Base-by-base conservation (phyloP, 2,113 vertebrate species). In the Fregata magnificens region DNA sequence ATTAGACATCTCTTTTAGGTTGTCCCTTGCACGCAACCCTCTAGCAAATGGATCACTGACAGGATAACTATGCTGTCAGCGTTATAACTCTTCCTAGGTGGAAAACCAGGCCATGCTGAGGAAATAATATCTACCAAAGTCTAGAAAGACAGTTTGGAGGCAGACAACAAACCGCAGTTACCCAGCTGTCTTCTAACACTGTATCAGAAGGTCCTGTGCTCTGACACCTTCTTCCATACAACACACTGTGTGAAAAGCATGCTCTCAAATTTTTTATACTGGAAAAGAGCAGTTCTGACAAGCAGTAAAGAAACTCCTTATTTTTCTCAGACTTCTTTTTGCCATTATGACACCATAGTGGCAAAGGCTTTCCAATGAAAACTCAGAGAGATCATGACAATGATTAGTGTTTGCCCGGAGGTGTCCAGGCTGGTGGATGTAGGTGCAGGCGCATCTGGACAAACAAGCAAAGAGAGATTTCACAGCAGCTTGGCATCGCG, bases 211-310 rank as follows among this genome's bases (percentile, higher is more conserved):
- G 14, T 65, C 29, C 15, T 50, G 40, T 32, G 15, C 6, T 59
- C 13, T 40, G 10, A 24, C 5, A 40, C 38, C n/a, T 65, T 40
- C 38, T 88, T 85, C 31, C 32, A 16, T 76, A 21, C 24, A 58
- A 31, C 5, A 26, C 2, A 18, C 10, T 4, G 1, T 11, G 16
- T 34, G 26, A 80, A 81, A 81, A 26, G 4, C 4, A 1, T 32
- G 15, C 7, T 67, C 13, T 73, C 31, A 63, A 4, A 22, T 9
- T 26, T 61, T 71, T 44, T 29, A 20, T 25, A 42, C 12, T 18
- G 47, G 9, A 63, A 71, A 91, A 94, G 7, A 32, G 4, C 5
- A 52, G 19, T 49, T 71, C 40, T 38, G 32, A 25, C 9, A 79
- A 58, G 7, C 7, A 25, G 3, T 40, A 82, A 59, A 59, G 3